Base-by-base conservation (phyloP, 2,888 invertebrate genomes). In the Willowsia nigromaculata region DNA sequence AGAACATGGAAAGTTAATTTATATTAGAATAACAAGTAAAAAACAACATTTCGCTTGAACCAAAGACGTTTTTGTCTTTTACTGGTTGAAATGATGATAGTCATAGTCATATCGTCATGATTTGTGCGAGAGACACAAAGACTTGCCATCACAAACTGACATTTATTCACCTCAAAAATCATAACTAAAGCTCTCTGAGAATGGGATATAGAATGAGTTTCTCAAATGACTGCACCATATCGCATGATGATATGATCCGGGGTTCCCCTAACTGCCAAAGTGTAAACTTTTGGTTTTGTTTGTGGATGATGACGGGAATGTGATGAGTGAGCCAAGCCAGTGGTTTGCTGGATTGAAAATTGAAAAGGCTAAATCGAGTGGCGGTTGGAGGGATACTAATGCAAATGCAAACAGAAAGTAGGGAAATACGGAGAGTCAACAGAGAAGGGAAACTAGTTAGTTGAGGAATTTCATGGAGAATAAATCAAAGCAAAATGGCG, bases 141-240 rank as follows among this genome's bases (percentile, higher is more conserved):
- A 7, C 68, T 68, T 68, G 22, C 37, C 71, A 71, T 71, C 71
- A 68, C 25, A 18, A 43, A n/a, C 43, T 71, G 40, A 71, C 43
- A 71, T 71, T 71, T 43, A 71, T 71, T 71, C 71, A 22, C 22
- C 22, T 43, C 71, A 18, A 71, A 59, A 85, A 91, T 85, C 88
- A 37, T 65, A 30, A 3, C 15, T 40, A 40, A 25, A 59, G n/a
- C 22, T 40, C 65, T 62, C 33, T 37, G 68, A 68, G 1, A 0
- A 4, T 68, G 37, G 68, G 59, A 59, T 40, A 1, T 4, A 4
- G 18, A 1, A n/a, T 11, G 11, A 68, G 68, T 9, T 18, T 68
- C 22, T 68, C 68, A 68, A 30, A 30, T 62, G 33, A 3, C 33
- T 30, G 13, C 33, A 13, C 4, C 11, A 27, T 59, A 27, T 27